Evolutionary conservation across 30 jellyfish, hydroid and myxozoan species (phyloP), one percentile per base, ranked within the genome.

Genomic region (Cassiopea xamachana): DNA sequence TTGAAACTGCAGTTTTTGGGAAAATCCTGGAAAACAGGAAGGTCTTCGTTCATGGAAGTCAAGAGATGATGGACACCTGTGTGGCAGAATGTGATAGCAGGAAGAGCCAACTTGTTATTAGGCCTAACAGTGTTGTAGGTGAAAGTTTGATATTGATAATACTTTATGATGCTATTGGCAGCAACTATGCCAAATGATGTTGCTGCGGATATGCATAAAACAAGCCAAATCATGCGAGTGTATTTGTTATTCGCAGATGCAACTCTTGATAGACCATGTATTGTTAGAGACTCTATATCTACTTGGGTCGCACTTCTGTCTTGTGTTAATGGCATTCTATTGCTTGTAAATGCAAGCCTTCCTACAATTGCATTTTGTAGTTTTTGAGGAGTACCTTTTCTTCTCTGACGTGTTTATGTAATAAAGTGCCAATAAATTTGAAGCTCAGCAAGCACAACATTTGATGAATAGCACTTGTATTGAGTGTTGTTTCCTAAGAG

Each of bases 241-340:
- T 27, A 27, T 27, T 27, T 27, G 39, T 27, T 27, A 27, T 27
- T 27, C 39, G 39, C 17, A 15, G 48, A 17, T 10, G 59, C 46
- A 7, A 49, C 68, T 67, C n/a, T 83, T 55, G 91, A 51, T 18
- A 83, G 77, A 67, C 91, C 91, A 83, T 83, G 91, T 4, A 72
- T 72, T 48, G 84, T 83, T 4, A 83, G 9, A 48, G 91, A 83
- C 5, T 69, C 76, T 3, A 81, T 69, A 17, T 39, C 1, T 18
- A 60, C 86, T 77, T 59, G 39, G 39, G 39, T 27, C 39, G 39
- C 39, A 27, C 39, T 27, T 27, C 39, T 27, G 39, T 27, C 39
- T 27, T 27, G 39, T 27, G 39, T 27, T 27, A 27, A 27, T 27
- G 39, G 39, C 39, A 27, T 27, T 27, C 39, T 27, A 27, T 27